Conservation (phyloP, 2,113 vertebrate species). For the Seriola rivoliana region DNA sequence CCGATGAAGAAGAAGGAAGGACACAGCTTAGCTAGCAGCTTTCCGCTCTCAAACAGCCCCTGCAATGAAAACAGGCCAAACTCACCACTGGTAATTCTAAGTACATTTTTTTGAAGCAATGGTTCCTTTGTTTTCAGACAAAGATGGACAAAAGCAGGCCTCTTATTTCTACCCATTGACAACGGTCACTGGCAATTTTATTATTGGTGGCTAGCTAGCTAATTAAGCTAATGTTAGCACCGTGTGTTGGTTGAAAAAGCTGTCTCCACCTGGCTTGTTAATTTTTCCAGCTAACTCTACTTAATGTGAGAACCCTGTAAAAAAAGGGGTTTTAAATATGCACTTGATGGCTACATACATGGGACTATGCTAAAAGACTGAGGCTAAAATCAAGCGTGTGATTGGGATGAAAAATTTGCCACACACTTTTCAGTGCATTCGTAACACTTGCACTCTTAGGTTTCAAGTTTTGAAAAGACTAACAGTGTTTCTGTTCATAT, state of each 20-base stretch:
- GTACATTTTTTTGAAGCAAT: too few relatives aligned
- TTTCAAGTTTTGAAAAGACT: neutral
- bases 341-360: neutral
- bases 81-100: neutral
- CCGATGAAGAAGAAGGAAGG: neutral
- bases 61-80: neutral
- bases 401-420: neutral
- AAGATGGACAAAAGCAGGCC: too few relatives aligned
- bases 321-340: neutral
- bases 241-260: neutral
- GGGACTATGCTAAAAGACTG: neutral
- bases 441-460: neutral
- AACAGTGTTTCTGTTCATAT: neutral
- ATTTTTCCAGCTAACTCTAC: neutral
- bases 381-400: neutral
- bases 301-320: neutral
- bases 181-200: neutral
- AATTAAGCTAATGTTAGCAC: neutral
- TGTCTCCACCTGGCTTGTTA: neutral
- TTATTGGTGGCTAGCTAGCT: neutral
- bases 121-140: too few relatives aligned
- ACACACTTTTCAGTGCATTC: neutral
- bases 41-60: neutral
- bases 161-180: neutral
- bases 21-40: neutral